phyloP scores from a whole-genome alignment of 2,113 vertebrate species.

The Rhabdornis inornatus region DNA sequence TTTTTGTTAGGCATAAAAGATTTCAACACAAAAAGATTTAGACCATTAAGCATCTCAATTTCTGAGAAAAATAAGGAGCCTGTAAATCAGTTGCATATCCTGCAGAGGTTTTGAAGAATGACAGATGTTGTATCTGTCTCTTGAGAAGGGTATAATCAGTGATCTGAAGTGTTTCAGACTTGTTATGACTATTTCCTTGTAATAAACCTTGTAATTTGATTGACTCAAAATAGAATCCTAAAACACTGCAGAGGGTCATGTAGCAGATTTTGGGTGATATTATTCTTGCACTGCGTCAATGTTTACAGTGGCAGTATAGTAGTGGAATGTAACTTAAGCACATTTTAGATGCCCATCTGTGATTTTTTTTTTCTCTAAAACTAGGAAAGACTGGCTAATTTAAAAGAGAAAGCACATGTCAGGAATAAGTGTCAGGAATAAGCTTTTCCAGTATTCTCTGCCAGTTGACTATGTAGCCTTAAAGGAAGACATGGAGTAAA shows the following conservation, averaged over 20 bases:
- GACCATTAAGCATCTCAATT: neutral
- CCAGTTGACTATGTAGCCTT: neutral
- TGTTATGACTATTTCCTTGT: conserved; percentile 35
- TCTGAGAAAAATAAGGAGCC: neutral
- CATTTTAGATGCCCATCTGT: conserved; percentile 5
- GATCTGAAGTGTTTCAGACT: conserved; percentile 37
- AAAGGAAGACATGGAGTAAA: neutral
- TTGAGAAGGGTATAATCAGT: conserved; percentile 39
- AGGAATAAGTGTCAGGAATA: neutral
- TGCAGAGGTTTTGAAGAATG: conserved; percentile 36
- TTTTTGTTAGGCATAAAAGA: neutral
- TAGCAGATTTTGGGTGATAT: neutral
- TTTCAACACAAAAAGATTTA: neutral
- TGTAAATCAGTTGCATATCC: conserved; percentile 32
- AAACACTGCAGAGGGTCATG: neutral
- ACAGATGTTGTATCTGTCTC: conserved; percentile 25
- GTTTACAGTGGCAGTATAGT: neutral
- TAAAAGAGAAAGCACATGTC: neutral
- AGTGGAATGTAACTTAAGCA: neutral
- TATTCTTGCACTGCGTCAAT: neutral
- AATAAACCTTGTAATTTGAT: conserved; percentile 42
- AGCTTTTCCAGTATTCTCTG: neutral
- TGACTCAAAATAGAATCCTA: conserved; percentile 25
- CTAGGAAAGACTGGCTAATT: neutral
- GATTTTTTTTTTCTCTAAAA: neutral